Conservation (phyloP, 1,140 invertebrate species). For the Myzus persicae region DNA sequence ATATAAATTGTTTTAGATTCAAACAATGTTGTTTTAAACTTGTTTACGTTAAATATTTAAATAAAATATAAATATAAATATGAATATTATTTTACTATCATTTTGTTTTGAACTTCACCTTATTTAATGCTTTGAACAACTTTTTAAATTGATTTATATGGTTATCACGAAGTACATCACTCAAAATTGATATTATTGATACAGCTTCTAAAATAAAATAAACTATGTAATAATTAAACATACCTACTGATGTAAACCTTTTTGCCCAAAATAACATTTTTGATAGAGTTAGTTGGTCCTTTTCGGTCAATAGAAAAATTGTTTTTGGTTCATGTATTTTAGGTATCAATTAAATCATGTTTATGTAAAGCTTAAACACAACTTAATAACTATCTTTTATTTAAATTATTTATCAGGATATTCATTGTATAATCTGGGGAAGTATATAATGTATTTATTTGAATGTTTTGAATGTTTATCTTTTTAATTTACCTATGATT, state of each 20-base stretch:
- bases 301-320: neutral
- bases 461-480: neutral
- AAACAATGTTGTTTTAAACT: neutral
- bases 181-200: neutral
- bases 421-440: neutral
- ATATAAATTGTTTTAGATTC: neutral
- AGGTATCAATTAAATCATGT: neutral
- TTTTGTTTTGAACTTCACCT: neutral
- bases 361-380: neutral
- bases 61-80: neutral
- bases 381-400: neutral
- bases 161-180: constrained; percentile 12
- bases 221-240: neutral
- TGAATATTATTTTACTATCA: neutral
- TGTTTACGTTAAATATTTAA: neutral
- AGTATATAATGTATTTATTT: too few relatives aligned
- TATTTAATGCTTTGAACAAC: neutral
- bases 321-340: neutral
- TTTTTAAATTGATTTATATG: neutral
- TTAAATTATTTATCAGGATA: neutral
- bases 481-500: neutral
- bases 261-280: neutral
- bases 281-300: neutral
- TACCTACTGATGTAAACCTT: neutral
- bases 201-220: neutral